Evolutionary conservation across 2,797 vertebrate species (phyloP).

Genomic region (Adelosebastes latens): DNA sequence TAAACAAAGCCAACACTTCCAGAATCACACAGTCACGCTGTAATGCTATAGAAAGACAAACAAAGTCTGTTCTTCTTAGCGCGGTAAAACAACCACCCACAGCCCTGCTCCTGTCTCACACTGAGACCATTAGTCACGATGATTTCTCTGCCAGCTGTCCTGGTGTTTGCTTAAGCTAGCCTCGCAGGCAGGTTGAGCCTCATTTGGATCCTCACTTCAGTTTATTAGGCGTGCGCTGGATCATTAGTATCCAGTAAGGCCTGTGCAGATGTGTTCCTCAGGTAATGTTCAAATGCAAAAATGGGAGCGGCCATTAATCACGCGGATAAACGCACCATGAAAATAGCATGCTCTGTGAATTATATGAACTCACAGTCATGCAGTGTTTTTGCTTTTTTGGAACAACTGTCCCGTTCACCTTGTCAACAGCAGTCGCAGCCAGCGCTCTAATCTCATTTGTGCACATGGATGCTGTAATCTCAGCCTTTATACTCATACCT

Average conservation of each 20-base stretch:
- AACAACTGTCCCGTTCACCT: slow-evolving; percentile 36
- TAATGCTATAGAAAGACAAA: slow-evolving; percentile 74
- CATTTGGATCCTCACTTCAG: slow-evolving; percentile 74
- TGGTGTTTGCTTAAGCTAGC: slow-evolving; percentile 76
- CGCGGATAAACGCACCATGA: slow-evolving; percentile 45
- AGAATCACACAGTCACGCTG: slow-evolving; percentile 67
- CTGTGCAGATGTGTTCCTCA: slow-evolving; percentile 66
- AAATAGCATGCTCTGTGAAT: slow-evolving; percentile 33
- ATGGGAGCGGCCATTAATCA: slow-evolving; percentile 52
- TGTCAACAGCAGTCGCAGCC: slow-evolving; percentile 34
- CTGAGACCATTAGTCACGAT: slow-evolving; percentile 81
- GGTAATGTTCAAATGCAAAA: slow-evolving; percentile 58
- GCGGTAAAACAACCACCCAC: slow-evolving; percentile 75
- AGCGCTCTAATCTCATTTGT: slow-evolving; percentile 54
- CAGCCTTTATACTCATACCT: slow-evolving; percentile 36
- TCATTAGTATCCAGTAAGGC: slow-evolving; percentile 68
- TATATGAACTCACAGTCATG: slow-evolving; percentile 11
- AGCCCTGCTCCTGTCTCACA: slow-evolving; percentile 76
- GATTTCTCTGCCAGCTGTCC: slow-evolving; percentile 79
- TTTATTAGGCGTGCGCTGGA: slow-evolving; percentile 69
- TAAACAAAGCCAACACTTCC: slow-evolving; percentile 67
- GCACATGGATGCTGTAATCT: slow-evolving; percentile 45
- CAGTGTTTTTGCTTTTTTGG: slow-evolving; percentile 16
- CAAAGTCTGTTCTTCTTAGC: slow-evolving; percentile 73
- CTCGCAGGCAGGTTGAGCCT: slow-evolving; percentile 75